A percentile compares a stretch with the other conserved stretches of the same genome.
Evolutionary conservation across 2,888 invertebrate species (phyloP).

Genomic region (Euplexia lucipara): DNA sequence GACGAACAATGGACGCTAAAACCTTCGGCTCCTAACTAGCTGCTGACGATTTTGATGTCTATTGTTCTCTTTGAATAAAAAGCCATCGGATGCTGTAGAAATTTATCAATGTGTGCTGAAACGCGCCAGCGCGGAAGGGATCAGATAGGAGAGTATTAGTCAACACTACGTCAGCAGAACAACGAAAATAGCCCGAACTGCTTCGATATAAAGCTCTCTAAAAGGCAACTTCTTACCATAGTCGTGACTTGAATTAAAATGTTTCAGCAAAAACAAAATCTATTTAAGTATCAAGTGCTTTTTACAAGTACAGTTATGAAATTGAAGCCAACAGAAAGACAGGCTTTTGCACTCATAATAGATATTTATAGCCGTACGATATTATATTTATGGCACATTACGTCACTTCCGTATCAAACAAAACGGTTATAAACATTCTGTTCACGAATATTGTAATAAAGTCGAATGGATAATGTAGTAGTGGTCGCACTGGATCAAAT

Average conservation of each 20-base stretch:
- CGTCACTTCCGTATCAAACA: constrained; percentile 39
- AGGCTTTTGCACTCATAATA: constrained; percentile 29
- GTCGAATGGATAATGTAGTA: neutral
- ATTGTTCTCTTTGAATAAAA: constrained; percentile 3
- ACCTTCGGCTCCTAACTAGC: too few species aligned
- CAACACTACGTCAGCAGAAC: neutral
- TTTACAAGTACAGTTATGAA: constrained; percentile 24
- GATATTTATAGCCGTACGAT: constrained; percentile 30
- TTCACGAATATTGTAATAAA: constrained; percentile 25
- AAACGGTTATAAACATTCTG: constrained; percentile 25
- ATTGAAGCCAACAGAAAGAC: constrained; percentile 15
- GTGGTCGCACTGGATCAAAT: constrained; percentile 11
- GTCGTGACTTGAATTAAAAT: neutral
- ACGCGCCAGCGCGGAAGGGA: neutral
- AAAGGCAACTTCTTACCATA: too few species aligned
- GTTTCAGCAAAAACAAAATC: constrained; percentile 16
- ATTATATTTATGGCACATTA: constrained; percentile 29
- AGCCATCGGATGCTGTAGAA: neutral
- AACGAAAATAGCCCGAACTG: neutral
- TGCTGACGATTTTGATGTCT: neutral
- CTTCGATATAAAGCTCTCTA: too few species aligned
- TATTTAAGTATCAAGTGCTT: constrained; percentile 13
- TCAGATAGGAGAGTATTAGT: neutral
- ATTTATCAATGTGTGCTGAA: neutral
- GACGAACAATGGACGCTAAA: too few species aligned